Conservation (phyloP, 2,797 vertebrate genomes). For the Botia almorhae region DNA sequence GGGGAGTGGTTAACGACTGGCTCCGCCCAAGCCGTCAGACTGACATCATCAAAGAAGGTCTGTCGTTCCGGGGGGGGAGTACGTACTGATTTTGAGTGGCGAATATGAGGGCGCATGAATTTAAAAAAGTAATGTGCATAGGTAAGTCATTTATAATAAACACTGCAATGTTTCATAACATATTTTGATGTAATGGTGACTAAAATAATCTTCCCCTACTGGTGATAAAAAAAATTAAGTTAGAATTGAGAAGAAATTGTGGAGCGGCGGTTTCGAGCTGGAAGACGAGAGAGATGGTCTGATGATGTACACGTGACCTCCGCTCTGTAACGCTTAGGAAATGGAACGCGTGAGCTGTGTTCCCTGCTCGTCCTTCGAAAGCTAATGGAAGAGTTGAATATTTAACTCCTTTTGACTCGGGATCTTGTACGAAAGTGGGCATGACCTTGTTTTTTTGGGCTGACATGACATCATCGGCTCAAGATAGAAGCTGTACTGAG, state of each 20-base stretch:
- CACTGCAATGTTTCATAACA: too few species aligned
- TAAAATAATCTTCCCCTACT: not conserved
- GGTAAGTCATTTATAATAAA: too few species aligned
- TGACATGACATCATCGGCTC: slow-evolving; percentile 75
- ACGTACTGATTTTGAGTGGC: too few species aligned
- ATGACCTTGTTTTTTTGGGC: slow-evolving; percentile 51
- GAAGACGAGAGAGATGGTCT: not conserved
- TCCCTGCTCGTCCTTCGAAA: slow-evolving; percentile 66
- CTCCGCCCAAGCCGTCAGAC: too few species aligned
- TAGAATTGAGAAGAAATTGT: not conserved
- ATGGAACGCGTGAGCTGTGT: slow-evolving; percentile 72
- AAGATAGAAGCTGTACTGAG: slow-evolving; percentile 66
- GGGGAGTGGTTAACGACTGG: too few species aligned
- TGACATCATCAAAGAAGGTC: too few species aligned
- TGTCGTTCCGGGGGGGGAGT: too few species aligned
- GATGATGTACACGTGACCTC: too few species aligned
- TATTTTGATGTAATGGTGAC: too few species aligned
- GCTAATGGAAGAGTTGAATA: slow-evolving; percentile 83
- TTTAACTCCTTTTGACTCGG: slow-evolving; percentile 71
- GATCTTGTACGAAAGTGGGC: slow-evolving; percentile 21
- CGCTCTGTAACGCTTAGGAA: slow-evolving; percentile 53
- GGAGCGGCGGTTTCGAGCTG: slow-evolving; percentile 68
- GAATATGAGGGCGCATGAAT: too few species aligned
- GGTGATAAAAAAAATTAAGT: slow-evolving; percentile 11
- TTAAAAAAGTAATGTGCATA: too few species aligned